These are phyloP conservation scores for human DNA, from an alignment of 2,113 vertebrate species.

Conservation along the genomic window DNA sequence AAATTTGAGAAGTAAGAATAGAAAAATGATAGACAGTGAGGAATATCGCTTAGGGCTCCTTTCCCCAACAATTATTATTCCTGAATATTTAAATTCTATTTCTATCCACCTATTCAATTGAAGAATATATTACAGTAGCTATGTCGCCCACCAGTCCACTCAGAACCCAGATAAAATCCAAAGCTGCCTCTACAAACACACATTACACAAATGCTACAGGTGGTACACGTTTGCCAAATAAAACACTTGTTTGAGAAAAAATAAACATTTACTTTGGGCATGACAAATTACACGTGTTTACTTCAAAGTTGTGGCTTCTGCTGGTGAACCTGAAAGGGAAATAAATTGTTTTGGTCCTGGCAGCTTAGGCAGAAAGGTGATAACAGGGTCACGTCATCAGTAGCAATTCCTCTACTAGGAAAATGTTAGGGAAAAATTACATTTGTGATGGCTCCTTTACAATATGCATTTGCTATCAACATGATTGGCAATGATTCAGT, in stretches of 20 bases:
- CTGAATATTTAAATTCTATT: conserved; percentile 81
- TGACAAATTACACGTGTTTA: not conserved
- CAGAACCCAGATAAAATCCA: conserved; percentile 46
- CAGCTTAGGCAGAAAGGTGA: not conserved
- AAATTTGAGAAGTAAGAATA: conserved; percentile 79
- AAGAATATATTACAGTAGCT: conserved; percentile 70
- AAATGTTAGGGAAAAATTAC: not conserved
- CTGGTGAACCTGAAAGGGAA: not conserved
- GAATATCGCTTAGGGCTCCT: conserved; percentile 76
- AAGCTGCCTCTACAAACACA: conserved; percentile 24
- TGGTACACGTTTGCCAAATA: not conserved
- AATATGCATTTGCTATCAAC: not conserved
- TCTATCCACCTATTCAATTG: conserved; percentile 76
- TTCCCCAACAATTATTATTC: conserved; percentile 78
- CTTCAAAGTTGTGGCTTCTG: conserved; percentile 33
- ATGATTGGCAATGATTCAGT: not conserved
- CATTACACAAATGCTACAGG: not conserved
- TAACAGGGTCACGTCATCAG: not conserved
- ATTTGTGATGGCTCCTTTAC: not conserved
- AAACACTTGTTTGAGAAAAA: conserved; percentile 12
- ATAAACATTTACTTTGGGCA: conserved; percentile 1
- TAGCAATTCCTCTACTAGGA: not conserved
- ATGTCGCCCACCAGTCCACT: conserved; percentile 64
- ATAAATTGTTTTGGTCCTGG: not conserved
- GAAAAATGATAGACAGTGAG: conserved; percentile 80